Percentiles rank a stretch among this genome's conserved stretches.
Evolutionary conservation across 2,113 vertebrate genomes (phyloP).

Genomic region (Ceyx melanurus): DNA sequence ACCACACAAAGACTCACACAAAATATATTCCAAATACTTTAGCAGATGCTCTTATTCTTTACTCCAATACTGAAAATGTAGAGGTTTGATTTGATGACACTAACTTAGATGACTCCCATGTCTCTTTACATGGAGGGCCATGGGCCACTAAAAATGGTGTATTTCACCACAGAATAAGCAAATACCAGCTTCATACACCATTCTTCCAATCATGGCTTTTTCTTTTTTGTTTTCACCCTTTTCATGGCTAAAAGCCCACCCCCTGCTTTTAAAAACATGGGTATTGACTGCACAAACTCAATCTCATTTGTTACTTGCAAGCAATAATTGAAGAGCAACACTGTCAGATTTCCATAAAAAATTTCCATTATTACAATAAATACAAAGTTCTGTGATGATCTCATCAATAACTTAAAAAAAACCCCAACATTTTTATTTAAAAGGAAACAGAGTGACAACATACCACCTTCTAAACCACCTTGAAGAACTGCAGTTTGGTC

Average conservation of each 20-base stretch:
- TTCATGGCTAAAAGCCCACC: neutral
- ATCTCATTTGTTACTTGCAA: neutral
- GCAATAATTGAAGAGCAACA: neutral
- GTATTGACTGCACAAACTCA: neutral
- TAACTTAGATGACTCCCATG: neutral
- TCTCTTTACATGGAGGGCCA: neutral
- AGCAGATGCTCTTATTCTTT: neutral
- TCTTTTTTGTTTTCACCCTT: neutral
- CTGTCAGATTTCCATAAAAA: neutral
- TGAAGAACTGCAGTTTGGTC: conserved; percentile 41
- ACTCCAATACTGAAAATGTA: neutral
- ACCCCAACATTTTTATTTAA: conserved; percentile 65
- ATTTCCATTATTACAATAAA: conserved; percentile 3
- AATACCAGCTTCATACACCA: neutral
- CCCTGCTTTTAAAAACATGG: neutral
- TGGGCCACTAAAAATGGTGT: neutral
- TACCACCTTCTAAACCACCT: conserved; percentile 11
- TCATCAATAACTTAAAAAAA: conserved; percentile 52
- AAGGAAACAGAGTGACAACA: conserved; percentile 25
- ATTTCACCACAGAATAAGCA: neutral
- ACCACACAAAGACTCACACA: neutral
- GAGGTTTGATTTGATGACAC: neutral
- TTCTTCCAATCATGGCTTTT: neutral
- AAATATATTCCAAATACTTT: neutral
- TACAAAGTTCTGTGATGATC: neutral